Evolutionary conservation across 2,113 vertebrate species (phyloP).

Genomic region (Marmota monax): DNA sequence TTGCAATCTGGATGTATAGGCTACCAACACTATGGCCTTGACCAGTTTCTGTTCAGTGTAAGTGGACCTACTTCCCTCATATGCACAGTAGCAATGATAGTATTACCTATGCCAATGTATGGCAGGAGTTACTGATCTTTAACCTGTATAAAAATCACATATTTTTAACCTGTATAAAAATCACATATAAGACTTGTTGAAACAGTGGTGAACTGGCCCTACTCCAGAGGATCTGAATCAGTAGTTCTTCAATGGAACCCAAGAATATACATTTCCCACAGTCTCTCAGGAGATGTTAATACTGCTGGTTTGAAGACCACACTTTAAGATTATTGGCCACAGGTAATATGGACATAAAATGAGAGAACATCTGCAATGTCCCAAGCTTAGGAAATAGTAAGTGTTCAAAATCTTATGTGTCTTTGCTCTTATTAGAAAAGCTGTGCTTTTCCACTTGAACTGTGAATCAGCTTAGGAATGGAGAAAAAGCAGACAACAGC

Average conservation of each 20-base stretch:
- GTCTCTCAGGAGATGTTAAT: neutral
- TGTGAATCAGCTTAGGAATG: neutral
- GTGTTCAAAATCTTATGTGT: neutral
- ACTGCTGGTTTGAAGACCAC: neutral
- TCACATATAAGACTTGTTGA: neutral
- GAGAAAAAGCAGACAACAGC: neutral
- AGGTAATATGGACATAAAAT: neutral
- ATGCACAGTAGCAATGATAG: neutral
- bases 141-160: neutral
- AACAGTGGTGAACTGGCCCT: neutral
- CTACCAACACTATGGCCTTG: neutral
- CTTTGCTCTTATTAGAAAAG: neutral
- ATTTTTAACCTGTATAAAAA: neutral
- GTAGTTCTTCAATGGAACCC: neutral
- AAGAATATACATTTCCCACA: neutral
- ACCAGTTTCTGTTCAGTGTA: neutral
- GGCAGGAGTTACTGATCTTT: neutral
- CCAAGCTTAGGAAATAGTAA: neutral
- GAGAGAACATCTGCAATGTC: neutral
- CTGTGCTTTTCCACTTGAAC: neutral
- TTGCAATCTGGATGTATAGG: neutral
- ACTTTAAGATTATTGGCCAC: neutral
- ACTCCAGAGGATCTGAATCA: neutral
- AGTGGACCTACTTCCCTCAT: neutral
- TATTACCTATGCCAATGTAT: neutral